A percentile compares a stretch with the other conserved stretches of the same genome.
Evolutionary conservation across 2,113 vertebrate genomes (phyloP).

Genomic region (Isurus oxyrinchus): DNA sequence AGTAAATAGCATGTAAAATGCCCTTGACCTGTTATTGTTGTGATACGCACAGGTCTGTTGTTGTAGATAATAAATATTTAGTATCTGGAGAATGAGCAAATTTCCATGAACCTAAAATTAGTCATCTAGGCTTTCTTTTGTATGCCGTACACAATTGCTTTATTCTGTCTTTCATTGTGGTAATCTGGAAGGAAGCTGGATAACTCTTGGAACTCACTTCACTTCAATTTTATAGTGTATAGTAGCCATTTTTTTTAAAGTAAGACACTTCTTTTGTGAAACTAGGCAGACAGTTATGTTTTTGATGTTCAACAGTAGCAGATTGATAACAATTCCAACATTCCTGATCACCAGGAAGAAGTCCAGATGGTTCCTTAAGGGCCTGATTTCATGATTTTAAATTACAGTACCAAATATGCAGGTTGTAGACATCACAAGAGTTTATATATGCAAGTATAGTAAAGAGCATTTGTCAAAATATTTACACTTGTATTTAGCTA

Average conservation of each 20-base stretch:
- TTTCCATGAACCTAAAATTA: not conserved
- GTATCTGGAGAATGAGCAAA: slow-evolving; percentile 20
- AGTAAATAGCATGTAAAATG: slow-evolving; percentile 1
- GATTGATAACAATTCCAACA: not conserved
- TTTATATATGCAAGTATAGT: not conserved
- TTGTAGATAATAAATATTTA: slow-evolving; percentile 29
- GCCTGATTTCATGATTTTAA: not conserved
- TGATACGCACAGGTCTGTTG: slow-evolving; percentile 14
- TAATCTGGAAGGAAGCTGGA: not conserved
- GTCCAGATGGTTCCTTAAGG: not conserved
- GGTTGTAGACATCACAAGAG: not conserved
- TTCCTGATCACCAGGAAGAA: not conserved
- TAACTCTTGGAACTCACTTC: not conserved
- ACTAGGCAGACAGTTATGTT: not conserved
- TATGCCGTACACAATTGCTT: not conserved
- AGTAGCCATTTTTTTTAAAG: not conserved
- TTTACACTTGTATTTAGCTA: not conserved
- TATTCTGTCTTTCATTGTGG: slow-evolving; percentile 17
- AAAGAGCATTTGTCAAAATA: not conserved
- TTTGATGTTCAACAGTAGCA: not conserved
- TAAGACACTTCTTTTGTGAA: not conserved
- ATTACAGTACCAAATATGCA: not conserved
- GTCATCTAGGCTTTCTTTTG: slow-evolving; percentile 8
- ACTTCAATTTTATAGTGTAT: not conserved
- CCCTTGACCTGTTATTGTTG: slow-evolving; percentile 23